Evolutionary conservation across 35 echinoderm and acorn worm species (phyloP).

Genomic region (Amphiura filiformis): DNA sequence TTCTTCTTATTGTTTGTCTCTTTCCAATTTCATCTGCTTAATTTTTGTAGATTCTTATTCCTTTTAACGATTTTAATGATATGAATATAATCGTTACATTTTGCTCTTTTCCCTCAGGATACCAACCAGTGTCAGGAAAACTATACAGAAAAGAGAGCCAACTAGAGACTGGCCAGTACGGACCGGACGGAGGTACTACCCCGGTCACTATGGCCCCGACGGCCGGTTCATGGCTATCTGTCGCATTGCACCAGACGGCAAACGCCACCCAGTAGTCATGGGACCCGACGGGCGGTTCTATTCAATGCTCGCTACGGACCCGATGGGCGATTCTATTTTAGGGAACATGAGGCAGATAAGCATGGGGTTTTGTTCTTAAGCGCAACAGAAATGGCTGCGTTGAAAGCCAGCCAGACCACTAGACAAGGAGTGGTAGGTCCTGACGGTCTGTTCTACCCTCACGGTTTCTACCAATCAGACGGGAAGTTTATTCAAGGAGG

Average conservation of each 20-base stretch:
- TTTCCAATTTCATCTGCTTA: too few relatives aligned
- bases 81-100: too few relatives aligned
- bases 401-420: background rate
- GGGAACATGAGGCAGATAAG: background rate
- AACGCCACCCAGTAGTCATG: constrained; percentile 13
- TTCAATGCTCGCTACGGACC: background rate
- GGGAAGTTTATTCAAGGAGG: background rate
- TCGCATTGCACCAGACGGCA: constrained; percentile 14
- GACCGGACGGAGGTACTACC: constrained; percentile 15
- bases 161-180: background rate
- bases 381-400: background rate
- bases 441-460: background rate
- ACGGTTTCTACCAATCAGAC: background rate
- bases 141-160: too few relatives aligned
- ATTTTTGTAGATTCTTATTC: too few relatives aligned
- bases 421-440: background rate
- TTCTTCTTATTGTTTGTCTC: too few relatives aligned
- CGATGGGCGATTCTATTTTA: background rate
- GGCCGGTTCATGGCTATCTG: constrained; percentile 19
- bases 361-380: background rate
- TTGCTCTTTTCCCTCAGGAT: too few relatives aligned
- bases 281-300: constrained; percentile 16
- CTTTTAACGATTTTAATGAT: too few relatives aligned
- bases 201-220: background rate
- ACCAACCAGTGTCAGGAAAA: too few relatives aligned